Evolutionary conservation across 2,888 invertebrate genomes (phyloP).

Genomic region (Cryptocheilus praepositus): DNA sequence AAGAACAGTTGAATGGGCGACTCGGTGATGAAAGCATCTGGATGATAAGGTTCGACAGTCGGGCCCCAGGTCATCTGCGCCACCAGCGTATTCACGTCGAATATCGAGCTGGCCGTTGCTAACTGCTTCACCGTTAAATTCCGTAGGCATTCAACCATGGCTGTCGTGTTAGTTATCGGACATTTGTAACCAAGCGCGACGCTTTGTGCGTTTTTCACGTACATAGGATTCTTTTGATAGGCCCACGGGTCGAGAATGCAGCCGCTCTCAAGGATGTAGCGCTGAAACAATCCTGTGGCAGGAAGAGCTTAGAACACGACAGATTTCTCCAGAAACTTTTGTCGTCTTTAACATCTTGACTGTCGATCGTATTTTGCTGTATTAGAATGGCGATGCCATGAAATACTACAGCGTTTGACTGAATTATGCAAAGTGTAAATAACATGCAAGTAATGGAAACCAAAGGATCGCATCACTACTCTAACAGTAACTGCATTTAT

Average conservation of each 20-base stretch:
- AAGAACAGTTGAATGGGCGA: constrained; percentile 36
- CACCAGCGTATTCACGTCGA: constrained; percentile 18
- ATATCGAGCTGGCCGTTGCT: constrained; percentile 17
- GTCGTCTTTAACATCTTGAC: too few relatives aligned
- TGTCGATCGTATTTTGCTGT: too few relatives aligned
- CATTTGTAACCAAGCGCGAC: constrained; percentile 29
- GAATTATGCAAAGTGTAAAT: too few relatives aligned
- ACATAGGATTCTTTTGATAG: neutral
- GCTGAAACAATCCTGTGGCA: constrained; percentile 14
- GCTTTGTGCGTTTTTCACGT: neutral
- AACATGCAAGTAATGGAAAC: too few relatives aligned
- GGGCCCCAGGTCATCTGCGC: constrained; percentile 42
- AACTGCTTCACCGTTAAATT: constrained; percentile 28
- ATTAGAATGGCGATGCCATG: too few relatives aligned
- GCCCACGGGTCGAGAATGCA: neutral
- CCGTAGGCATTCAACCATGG: constrained; percentile 44
- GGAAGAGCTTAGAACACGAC: neutral
- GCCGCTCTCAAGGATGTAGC: constrained; percentile 20
- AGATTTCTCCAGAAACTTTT: too few relatives aligned
- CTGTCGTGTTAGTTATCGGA: constrained; percentile 31
- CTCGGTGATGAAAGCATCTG: constrained; percentile 47
- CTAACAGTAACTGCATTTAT: too few relatives aligned
- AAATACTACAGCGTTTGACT: too few relatives aligned
- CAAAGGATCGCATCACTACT: too few relatives aligned
- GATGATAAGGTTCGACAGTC: constrained; percentile 41